Conservation (phyloP, 2,797 vertebrate species). For the Antennarius maculatus region DNA sequence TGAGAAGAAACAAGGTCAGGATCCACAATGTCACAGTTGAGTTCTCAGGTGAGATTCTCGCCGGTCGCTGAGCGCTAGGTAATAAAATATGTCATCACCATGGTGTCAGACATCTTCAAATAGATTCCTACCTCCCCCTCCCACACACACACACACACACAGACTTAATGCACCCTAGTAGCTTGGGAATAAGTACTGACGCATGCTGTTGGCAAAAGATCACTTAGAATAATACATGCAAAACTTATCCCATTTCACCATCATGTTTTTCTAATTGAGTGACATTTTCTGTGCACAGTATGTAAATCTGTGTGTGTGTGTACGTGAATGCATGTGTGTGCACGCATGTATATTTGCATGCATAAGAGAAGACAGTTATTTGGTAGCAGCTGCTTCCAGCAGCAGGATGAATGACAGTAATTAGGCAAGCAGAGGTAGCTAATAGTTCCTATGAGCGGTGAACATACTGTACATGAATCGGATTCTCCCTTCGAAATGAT, state of each 20-base stretch:
- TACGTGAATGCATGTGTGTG: constrained; percentile 9
- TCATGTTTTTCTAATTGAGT: constrained; percentile 14
- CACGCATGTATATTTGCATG: constrained; percentile 46
- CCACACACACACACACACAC: not conserved
- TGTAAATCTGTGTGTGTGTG: constrained; percentile 24
- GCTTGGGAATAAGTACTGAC: constrained; percentile 23
- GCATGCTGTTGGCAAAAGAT: constrained; percentile 19
- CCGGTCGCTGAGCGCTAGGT: constrained; percentile 39
- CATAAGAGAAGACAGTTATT: constrained; percentile 42
- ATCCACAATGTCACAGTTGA: constrained; percentile 55
- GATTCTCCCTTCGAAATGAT: constrained; percentile 66
- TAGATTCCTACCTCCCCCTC: constrained; percentile 30
- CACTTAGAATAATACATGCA: constrained; percentile 31
- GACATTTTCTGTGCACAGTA: constrained; percentile 23
- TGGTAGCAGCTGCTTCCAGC: constrained; percentile 66
- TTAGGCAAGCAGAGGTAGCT: constrained; percentile 75
- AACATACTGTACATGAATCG: constrained; percentile 71
- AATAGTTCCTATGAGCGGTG: constrained; percentile 72
- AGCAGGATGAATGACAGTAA: constrained; percentile 81
- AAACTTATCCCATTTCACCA: constrained; percentile 3
- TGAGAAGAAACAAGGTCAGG: constrained; percentile 45
- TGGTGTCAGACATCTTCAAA: constrained; percentile 53
- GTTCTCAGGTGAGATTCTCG: constrained; percentile 57
- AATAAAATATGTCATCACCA: constrained; percentile 65
- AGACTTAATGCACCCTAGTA: constrained; percentile 3